phyloP scores from a whole-genome alignment of 2,888 invertebrate species.

The Mamestra brassicae region DNA sequence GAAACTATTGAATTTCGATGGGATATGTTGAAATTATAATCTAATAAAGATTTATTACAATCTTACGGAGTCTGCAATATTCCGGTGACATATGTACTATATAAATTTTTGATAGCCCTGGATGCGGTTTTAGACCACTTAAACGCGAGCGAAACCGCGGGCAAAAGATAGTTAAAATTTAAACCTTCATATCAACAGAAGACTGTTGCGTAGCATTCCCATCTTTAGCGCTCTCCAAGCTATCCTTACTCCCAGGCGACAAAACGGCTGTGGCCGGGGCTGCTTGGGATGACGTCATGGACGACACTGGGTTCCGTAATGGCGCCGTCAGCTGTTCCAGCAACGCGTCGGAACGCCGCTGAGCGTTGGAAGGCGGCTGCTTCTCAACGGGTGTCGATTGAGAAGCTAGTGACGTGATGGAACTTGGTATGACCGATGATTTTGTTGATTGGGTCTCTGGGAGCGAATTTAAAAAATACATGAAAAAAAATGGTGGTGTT shows the following conservation, averaged over 20 bases:
- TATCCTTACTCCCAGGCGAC: constrained; percentile 84
- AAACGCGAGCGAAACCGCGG: no score
- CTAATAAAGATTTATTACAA: no score
- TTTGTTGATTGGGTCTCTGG: constrained; percentile 84
- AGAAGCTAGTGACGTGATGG: constrained; percentile 84
- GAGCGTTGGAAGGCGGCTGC: constrained; percentile 82
- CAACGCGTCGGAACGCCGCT: constrained; percentile 86
- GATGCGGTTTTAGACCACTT: no score
- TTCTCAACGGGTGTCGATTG: constrained; percentile 82
- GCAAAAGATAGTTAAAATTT: no score
- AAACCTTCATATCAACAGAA: constrained; percentile 85
- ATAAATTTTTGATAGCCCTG: no score
- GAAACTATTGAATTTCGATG: no score
- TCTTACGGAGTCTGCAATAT: no score
- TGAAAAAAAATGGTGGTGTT: not conserved
- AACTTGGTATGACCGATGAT: constrained; percentile 83
- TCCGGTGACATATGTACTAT: no score
- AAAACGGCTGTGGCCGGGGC: constrained; percentile 72
- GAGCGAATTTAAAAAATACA: not conserved
- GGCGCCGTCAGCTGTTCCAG: constrained; percentile 87
- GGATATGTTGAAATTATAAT: no score
- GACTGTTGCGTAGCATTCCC: constrained; percentile 79
- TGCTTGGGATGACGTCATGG: constrained; percentile 73
- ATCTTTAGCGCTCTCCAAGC: constrained; percentile 82
- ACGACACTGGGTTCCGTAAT: constrained; percentile 80